phyloP scores from a whole-genome alignment of 2,888 invertebrate genomes.

The Tenthredo amoena region DNA sequence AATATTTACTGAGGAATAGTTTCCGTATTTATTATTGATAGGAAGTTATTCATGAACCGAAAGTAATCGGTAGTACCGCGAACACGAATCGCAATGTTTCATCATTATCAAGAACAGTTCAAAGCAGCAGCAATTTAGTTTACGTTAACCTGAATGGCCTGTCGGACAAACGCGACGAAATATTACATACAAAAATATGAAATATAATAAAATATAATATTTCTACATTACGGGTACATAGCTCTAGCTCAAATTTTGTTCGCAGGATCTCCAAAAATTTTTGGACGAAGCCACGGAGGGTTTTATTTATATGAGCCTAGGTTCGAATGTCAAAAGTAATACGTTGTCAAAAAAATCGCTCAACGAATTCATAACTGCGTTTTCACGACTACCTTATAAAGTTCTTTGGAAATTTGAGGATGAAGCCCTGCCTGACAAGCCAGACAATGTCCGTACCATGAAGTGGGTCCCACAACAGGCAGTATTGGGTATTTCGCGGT shows the following conservation, averaged over 20 bases:
- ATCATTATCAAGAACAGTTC: no score
- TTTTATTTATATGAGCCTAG: slow-evolving; percentile 79
- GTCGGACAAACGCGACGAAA: no score
- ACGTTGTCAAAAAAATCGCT: slow-evolving; percentile 76
- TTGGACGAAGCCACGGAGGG: slow-evolving; percentile 77
- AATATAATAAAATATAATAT: no score
- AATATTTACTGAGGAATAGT: no score
- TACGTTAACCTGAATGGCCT: no score
- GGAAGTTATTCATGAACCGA: no score
- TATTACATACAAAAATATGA: no score
- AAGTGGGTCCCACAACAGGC: slow-evolving; percentile 78
- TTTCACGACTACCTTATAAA: slow-evolving; percentile 76
- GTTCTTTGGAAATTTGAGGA: slow-evolving; percentile 80
- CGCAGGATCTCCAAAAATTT: slow-evolving; percentile 71
- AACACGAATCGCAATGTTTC: no score
- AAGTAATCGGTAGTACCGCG: no score
- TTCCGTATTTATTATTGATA: no score
- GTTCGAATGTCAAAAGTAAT: slow-evolving; percentile 77
- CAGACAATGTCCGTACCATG: slow-evolving; percentile 77
- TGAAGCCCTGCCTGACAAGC: slow-evolving; percentile 70
- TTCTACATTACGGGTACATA: no score
- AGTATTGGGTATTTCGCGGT: slow-evolving; percentile 69
- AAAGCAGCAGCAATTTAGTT: no score
- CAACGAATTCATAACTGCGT: slow-evolving; percentile 75
- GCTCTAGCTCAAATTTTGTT: neutral